Percentiles rank a stretch among this genome's conserved stretches.
Conservation (phyloP, 2,113 vertebrate genomes). For the Ibidorhyncha struthersii region DNA sequence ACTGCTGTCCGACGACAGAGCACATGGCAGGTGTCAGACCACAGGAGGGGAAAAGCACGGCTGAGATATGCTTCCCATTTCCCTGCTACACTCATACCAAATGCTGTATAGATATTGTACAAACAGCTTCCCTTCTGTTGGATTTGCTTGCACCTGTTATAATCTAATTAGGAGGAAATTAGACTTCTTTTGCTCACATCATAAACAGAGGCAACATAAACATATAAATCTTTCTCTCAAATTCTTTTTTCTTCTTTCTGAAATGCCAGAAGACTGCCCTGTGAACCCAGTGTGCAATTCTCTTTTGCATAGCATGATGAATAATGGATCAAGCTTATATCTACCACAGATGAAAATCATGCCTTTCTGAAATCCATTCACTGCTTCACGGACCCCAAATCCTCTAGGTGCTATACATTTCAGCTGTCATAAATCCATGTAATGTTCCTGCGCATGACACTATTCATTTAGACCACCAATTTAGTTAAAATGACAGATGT, state of each 20-base stretch:
- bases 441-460: slow-evolving; percentile 13
- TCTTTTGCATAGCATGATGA: slow-evolving; percentile 35
- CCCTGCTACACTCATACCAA: not conserved
- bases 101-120: not conserved
- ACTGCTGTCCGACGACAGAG: fast-evolving
- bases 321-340: slow-evolving; percentile 51
- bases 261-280: slow-evolving; percentile 33
- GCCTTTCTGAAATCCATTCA: slow-evolving; percentile 33
- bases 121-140: not conserved
- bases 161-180: slow-evolving; percentile 47
- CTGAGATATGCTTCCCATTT: not conserved
- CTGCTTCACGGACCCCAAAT: not conserved
- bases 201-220: slow-evolving; percentile 14
- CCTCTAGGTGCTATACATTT: slow-evolving; percentile 28
- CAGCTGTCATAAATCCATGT: slow-evolving; percentile 42
- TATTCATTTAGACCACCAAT: slow-evolving; percentile 56
- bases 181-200: slow-evolving; percentile 11
- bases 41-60: not conserved
- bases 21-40: not conserved
- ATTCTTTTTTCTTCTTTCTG: not conserved
- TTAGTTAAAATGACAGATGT: slow-evolving; percentile 53
- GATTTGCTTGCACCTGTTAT: slow-evolving; percentile 29
- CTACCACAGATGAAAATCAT: slow-evolving; percentile 26
- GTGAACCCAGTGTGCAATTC: slow-evolving; percentile 10
- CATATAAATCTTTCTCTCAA: slow-evolving; percentile 31